These are phyloP conservation scores for Scaptomyza montana DNA, from an alignment of 1,140 invertebrate genomes.

Conservation along the genomic window DNA sequence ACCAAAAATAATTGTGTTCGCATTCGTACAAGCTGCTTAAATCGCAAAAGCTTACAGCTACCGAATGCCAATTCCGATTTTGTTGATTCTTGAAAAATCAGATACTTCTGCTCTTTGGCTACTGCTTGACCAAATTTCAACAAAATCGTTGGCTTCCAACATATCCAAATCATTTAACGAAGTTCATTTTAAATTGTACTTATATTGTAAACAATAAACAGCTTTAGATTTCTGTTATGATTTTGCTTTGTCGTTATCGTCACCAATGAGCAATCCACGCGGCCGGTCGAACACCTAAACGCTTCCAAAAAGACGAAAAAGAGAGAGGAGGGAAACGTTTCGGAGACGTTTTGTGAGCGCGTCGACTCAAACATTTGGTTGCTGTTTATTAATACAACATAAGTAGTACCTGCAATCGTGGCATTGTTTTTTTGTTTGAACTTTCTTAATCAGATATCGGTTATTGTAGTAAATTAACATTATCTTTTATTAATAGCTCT, in stretches of 20 bases:
- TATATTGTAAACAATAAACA: conserved; percentile 69
- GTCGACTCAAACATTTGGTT: background rate
- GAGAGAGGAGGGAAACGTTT: background rate
- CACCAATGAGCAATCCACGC: conserved; percentile 62
- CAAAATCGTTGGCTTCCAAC: conserved; percentile 20
- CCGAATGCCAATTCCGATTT: conserved; percentile 52
- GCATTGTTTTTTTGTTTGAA: background rate
- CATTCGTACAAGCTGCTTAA: conserved; percentile 15
- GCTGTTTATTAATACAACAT: background rate
- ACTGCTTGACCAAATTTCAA: conserved; percentile 5
- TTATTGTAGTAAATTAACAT: background rate
- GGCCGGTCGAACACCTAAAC: conserved; percentile 49
- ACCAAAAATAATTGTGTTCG: conserved; percentile 10
- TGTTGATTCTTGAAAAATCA: conserved; percentile 68
- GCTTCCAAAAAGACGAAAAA: conserved; percentile 1
- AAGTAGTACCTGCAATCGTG: background rate
- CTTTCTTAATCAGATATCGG: background rate
- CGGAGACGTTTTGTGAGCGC: conserved; percentile 5
- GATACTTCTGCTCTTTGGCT: conserved; percentile 47
- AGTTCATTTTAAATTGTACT: conserved; percentile 75
- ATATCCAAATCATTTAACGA: conserved; percentile 70
- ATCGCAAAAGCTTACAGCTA: conserved; percentile 31
- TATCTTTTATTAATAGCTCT: no score
- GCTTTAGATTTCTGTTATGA: conserved; percentile 37
- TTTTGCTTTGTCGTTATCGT: conserved; percentile 48